phyloP scores from a whole-genome alignment of 2,888 invertebrate genomes.

The Andrena flavipes region DNA sequence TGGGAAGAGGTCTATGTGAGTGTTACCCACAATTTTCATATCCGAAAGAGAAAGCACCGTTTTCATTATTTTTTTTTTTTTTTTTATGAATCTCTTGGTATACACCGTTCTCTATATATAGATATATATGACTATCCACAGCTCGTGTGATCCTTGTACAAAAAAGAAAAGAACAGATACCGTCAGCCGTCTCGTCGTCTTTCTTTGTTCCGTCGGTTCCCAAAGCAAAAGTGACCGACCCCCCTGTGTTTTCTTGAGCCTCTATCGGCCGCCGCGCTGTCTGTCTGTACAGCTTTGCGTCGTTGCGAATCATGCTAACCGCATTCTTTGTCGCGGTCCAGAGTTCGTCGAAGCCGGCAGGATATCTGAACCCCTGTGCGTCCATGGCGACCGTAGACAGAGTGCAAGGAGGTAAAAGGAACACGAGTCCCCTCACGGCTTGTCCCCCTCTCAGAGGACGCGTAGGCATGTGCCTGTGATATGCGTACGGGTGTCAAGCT shows the following conservation, averaged over 20 bases:
- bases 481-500: neutral
- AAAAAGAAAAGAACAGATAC: conserved; percentile 38
- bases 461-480: neutral
- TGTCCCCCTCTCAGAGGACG: conserved; percentile 4
- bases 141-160: conserved; percentile 62
- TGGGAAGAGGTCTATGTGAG: conserved; percentile 99
- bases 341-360: no score
- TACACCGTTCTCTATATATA: conserved; percentile 40
- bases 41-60: conserved; percentile 47
- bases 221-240: conserved; percentile 50
- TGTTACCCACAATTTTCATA: conserved; percentile 81
- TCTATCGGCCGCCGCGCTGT: conserved; percentile 34
- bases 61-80: conserved; percentile 55
- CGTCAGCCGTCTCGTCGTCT: conserved; percentile 54
- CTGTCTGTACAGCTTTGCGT: conserved; percentile 49
- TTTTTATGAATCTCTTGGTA: conserved; percentile 38
- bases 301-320: conserved; percentile 26
- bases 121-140: conserved; percentile 62
- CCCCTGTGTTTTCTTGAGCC: conserved; percentile 22
- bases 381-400: conserved; percentile 27
- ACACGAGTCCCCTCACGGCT: neutral
- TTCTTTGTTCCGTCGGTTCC: conserved; percentile 53
- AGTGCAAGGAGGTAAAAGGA: conserved; percentile 40
- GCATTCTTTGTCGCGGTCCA: conserved; percentile 5
- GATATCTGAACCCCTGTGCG: no score